These are phyloP conservation scores for Vesta saturnalis DNA, from an alignment of 2,888 invertebrate species.

Conservation along the genomic window DNA sequence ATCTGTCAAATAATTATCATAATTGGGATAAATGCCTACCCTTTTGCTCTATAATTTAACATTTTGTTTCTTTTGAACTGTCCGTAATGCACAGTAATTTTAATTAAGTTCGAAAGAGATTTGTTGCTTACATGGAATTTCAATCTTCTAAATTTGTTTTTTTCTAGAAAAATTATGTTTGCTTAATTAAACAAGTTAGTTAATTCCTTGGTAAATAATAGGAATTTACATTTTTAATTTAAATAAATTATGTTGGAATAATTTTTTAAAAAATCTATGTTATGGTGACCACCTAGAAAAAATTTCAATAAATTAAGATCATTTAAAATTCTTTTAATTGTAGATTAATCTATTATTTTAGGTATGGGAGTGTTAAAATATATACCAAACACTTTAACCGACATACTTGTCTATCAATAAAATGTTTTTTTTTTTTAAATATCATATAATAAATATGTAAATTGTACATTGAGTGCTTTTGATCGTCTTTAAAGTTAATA, in stretches of 20 bases:
- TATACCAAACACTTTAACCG: background rate
- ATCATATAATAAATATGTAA: background rate
- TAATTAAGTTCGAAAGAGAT: conserved; percentile 31
- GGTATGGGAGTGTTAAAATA: background rate
- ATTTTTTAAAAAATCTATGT: background rate
- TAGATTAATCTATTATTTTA: background rate
- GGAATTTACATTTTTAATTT: background rate
- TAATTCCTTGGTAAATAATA: background rate
- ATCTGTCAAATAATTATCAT: conserved; percentile 39
- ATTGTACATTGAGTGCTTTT: background rate
- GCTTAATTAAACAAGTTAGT: background rate
- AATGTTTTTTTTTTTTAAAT: background rate
- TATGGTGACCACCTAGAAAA: conserved; percentile 1
- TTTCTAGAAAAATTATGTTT: conserved; percentile 1
- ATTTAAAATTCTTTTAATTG: conserved; percentile 1
- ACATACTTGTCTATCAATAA: background rate
- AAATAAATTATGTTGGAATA: background rate
- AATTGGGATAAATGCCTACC: conserved; percentile 37
- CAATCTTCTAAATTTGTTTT: conserved; percentile 26
- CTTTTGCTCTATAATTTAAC: conserved; percentile 36
- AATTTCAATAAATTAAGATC: conserved; percentile 6
- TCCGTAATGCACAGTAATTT: conserved; percentile 36
- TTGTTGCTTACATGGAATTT: conserved; percentile 1
- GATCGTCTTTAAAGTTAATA: background rate
- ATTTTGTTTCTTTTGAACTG: conserved; percentile 31